A percentile compares a stretch with the other conserved stretches of the same genome.
Evolutionary conservation across 2,797 vertebrate genomes (phyloP).

Genomic region (Urosaurus nigricauda): DNA sequence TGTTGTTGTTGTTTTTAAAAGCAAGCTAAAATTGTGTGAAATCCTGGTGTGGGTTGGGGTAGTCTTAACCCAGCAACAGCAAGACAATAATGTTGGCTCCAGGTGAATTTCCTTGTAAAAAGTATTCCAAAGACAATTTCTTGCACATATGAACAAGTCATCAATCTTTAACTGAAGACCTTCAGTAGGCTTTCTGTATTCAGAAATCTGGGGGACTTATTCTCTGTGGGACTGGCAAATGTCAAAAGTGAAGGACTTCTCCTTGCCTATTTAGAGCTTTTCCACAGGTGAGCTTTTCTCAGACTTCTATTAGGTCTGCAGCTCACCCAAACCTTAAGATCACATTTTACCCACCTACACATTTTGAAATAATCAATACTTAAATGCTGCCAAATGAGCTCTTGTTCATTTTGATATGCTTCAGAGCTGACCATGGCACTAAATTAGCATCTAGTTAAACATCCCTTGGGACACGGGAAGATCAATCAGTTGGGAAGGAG

Average conservation of each 20-base stretch:
- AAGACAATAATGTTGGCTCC: too few species aligned
- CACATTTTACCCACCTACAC: accelerated
- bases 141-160: too few species aligned
- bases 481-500: constrained; percentile 36
- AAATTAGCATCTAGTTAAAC: constrained; percentile 60
- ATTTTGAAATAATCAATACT: background rate
- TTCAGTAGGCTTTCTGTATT: background rate
- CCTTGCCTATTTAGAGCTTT: background rate
- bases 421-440: constrained; percentile 47
- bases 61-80: too few species aligned
- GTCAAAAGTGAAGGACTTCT: background rate
- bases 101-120: too few species aligned
- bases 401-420: constrained; percentile 43
- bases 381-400: constrained; percentile 35
- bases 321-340: background rate
- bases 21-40: too few species aligned
- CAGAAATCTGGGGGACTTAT: background rate
- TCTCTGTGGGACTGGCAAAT: background rate
- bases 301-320: background rate
- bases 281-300: background rate
- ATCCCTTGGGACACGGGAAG: constrained; percentile 14
- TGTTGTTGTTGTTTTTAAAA: too few species aligned
- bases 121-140: too few species aligned
- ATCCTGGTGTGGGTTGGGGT: too few species aligned
- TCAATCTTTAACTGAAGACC: too few species aligned